Evolutionary conservation across 2,113 vertebrate genomes (phyloP), one percentile per base, ranked within the genome.

Genomic region (Tichodroma muraria): DNA sequence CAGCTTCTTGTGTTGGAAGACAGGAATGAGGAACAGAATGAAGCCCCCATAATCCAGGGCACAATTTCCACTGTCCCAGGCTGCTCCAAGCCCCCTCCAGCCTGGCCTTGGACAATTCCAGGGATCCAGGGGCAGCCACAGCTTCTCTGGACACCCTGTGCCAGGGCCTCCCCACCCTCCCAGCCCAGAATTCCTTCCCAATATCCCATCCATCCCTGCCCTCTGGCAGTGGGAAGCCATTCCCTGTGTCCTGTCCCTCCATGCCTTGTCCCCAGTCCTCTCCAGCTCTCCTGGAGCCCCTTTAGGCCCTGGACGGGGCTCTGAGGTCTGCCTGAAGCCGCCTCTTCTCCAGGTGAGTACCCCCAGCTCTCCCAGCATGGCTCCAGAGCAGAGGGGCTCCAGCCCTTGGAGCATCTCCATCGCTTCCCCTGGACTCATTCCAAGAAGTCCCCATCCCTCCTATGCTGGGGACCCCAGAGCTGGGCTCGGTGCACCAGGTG

Each of bases 61-160:
- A 75, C 11, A 19, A 6, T 17, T 89, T 31, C 40, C 35, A 28
- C 35, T 27, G 0, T 8, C 24, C 11, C 47, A 28, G 21, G 21
- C 0, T 54, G 13, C 17, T 69, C n/a, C 47, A 61, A n/a, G 5
- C 11, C 10, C 30, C 6, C 0, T 54, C 7, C 70, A 69, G 0
- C 38, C 38, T 30, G 24, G 24, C 19, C 8, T 75, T 40, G 14
- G 35, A 4, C 25, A 35, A 8, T 61, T 5, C 21, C 38, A 54
- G 45, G 28, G n/a, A 60, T 47, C 60, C 82, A 66, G 25, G n/a
- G 30, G 2, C 24, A 69, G 19, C 20, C n/a, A 61, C 38, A 61
- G 25, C 40, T 61, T 1, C 30, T 54, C 40, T 69, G 30, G 11
- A 8, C 10, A 60, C 4, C 19, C 27, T 38, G 13, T 44, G 10